phyloP scores from a whole-genome alignment of 2,888 invertebrate species.

The Chrysina gloriosa region DNA sequence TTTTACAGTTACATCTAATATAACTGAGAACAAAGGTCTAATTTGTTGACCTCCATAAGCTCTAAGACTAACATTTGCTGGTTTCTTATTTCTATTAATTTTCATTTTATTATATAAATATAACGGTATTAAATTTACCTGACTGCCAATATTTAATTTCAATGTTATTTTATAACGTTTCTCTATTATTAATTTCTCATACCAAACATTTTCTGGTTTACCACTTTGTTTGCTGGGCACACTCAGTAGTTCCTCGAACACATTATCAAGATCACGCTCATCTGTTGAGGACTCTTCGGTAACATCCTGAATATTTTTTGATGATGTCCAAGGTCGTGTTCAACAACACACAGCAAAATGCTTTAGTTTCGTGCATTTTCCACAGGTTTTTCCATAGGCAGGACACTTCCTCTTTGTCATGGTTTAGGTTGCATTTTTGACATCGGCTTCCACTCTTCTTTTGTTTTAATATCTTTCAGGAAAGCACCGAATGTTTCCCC shows the following conservation, averaged over 20 bases:
- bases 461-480: constrained; percentile 4
- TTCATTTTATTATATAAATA: neutral
- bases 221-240: neutral
- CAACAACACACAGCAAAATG: constrained; percentile 31
- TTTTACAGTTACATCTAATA: neutral
- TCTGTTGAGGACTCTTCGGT: neutral
- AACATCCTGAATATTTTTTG: constrained; percentile 10
- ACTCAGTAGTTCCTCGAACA: neutral
- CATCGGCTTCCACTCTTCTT: constrained; percentile 16
- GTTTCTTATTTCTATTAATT: neutral
- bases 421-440: constrained; percentile 42
- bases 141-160: neutral
- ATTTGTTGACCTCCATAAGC: neutral
- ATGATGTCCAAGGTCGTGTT: neutral
- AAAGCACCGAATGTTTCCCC: constrained; percentile 19
- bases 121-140: constrained; percentile 5
- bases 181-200: neutral
- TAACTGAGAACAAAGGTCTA: neutral
- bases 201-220: neutral
- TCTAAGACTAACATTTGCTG: neutral
- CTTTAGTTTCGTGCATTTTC: constrained; percentile 39
- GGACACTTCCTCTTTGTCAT: constrained; percentile 39
- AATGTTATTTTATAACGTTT: neutral
- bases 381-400: constrained; percentile 42
- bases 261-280: neutral